A percentile compares a stretch with the other conserved stretches of the same genome.
Conservation (phyloP, 2,113 vertebrate species). For the Potamarius usumacintae region DNA sequence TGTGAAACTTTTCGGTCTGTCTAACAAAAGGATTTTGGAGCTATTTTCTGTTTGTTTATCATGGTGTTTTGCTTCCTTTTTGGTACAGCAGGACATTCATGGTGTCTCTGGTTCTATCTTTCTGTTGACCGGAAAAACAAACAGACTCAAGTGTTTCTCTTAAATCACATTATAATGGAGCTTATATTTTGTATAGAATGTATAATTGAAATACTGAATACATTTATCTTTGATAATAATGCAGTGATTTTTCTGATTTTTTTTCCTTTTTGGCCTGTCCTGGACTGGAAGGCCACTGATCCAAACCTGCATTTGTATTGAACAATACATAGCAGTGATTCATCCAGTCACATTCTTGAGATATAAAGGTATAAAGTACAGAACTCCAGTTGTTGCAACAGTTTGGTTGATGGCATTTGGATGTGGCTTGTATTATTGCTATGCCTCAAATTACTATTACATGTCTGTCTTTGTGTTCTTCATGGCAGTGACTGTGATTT, state of each 20-base stretch:
- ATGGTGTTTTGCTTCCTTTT: background rate
- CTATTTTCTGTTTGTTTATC: background rate
- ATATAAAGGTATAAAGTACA: conserved; percentile 26
- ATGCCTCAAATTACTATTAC: background rate
- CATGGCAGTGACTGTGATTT: background rate
- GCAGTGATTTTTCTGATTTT: accelerated
- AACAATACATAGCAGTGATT: conserved; percentile 34
- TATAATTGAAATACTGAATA: background rate
- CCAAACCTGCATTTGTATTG: conserved; percentile 30
- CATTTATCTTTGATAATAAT: background rate
- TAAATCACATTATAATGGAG: conserved; percentile 11
- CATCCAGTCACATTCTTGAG: conserved; percentile 31
- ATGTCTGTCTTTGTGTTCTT: background rate
- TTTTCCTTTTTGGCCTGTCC: background rate
- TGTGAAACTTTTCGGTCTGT: background rate
- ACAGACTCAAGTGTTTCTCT: background rate
- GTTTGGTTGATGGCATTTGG: background rate
- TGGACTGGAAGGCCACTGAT: conserved; percentile 23
- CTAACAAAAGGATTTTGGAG: background rate
- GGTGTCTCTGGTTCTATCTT: conserved; percentile 22
- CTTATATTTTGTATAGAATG: background rate
- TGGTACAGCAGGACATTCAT: conserved; percentile 17
- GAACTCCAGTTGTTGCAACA: background rate
- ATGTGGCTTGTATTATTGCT: background rate
- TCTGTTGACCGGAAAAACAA: background rate